Percentiles rank a stretch among this genome's conserved stretches.
Evolutionary conservation across 2,888 invertebrate species (phyloP).

Genomic region (Spodoptera exigua): DNA sequence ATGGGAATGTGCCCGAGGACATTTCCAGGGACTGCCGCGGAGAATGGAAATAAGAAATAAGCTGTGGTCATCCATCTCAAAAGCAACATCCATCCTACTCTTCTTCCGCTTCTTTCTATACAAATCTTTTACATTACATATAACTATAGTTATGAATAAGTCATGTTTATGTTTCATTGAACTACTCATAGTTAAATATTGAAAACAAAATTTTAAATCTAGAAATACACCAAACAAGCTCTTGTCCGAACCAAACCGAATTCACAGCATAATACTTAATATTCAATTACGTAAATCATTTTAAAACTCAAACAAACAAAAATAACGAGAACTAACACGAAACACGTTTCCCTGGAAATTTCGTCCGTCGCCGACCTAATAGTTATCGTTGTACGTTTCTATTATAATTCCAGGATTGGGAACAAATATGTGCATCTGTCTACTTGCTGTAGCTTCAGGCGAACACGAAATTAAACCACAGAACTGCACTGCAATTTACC

Average conservation of each 20-base stretch:
- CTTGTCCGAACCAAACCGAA: slow-evolving; percentile 11
- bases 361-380: slow-evolving; percentile 17
- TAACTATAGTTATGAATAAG: neutral
- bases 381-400: slow-evolving; percentile 43
- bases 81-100: too few relatives aligned
- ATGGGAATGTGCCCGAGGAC: too few relatives aligned
- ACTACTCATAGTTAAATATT: neutral
- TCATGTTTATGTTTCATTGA: neutral
- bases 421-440: slow-evolving; percentile 51
- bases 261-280: slow-evolving; percentile 1
- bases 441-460: slow-evolving; percentile 57
- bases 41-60: too few relatives aligned
- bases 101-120: too few relatives aligned
- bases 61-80: too few relatives aligned
- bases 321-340: neutral
- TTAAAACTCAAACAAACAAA: slow-evolving; percentile 5
- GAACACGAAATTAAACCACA: slow-evolving; percentile 61
- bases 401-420: slow-evolving; percentile 49
- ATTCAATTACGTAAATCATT: slow-evolving; percentile 9
- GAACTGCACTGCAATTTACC: slow-evolving; percentile 59
- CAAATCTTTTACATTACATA: too few relatives aligned
- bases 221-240: neutral
- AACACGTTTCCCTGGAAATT: slow-evolving; percentile 32
- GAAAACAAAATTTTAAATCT: neutral
- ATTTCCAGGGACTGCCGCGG: too few relatives aligned